Base-by-base conservation (phyloP, 2,888 invertebrate genomes). In the Scaptomyza cyrtandrae region DNA sequence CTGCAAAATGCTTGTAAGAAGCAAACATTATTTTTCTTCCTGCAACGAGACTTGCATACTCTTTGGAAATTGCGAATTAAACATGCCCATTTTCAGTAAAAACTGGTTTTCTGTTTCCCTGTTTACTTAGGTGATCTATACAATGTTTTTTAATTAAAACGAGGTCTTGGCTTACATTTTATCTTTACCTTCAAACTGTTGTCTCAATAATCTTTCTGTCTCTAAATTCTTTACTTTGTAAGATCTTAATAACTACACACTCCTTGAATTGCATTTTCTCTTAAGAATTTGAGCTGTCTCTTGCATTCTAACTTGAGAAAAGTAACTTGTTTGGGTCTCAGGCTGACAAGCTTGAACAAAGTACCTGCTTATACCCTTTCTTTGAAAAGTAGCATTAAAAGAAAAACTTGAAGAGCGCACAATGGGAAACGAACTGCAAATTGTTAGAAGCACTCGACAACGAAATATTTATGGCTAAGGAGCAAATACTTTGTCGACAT, bases 391-490 rank as follows among this genome's bases (percentile, higher is more conserved):
- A 59, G 62, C 85, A 71, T 71, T 70, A 63, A 65, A 65, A 41
- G 41, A 16, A 41, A 58, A 74, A 70, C 56, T 71, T 64, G 59
- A 53, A 24, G 31, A 50, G 71, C 62, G 75, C 64, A 78, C 82
- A 82, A 81, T 66, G 71, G 68, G 67, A 70, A 84, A 83, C 85
- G 86, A 84, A 75, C 81, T 86, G 83, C 78, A 86, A 84, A 84
- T 86, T 86, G 83, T 84, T 71, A 66, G 68, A 85, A 81, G 84
- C 79, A 86, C 81, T 86, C 77, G 86, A 71, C 70, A 75, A 64
- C 72, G 63, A 77, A 71, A 77, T 77, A 76, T 86, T 74, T 83
- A 86, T 83, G 76, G 61, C 64, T 54, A 65, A 60, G 63, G 52
- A 69, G 71, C 66, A 54, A 75, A 71, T 52, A 46, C 74, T 67